These are phyloP conservation scores for Prionailurus viverrinus DNA, from an alignment of 2,113 vertebrate genomes.

Conservation along the genomic window DNA sequence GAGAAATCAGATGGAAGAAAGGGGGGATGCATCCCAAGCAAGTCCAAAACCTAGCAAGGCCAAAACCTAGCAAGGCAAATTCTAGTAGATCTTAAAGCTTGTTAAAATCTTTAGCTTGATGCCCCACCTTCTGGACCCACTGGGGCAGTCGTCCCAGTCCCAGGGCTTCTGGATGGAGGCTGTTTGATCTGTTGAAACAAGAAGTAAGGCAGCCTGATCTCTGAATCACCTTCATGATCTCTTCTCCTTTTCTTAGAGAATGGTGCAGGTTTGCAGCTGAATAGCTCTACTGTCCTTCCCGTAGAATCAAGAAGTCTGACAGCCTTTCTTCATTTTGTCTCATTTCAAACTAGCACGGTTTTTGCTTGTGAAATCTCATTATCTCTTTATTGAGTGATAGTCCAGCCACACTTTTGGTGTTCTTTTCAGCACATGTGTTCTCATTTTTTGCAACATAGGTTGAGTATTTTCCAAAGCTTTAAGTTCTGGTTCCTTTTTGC, in stretches of 20 bases:
- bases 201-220: not conserved
- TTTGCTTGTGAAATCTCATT: not conserved
- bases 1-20: constrained; percentile 9
- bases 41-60: not conserved
- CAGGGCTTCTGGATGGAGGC: not conserved
- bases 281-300: not conserved
- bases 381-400: not conserved
- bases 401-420: not conserved
- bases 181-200: not conserved
- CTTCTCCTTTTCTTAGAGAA: not conserved
- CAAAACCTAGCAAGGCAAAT: not conserved
- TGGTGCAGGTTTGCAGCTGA: not conserved
- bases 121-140: not conserved
- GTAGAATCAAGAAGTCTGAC: not conserved
- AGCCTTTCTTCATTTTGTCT: not conserved
- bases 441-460: not conserved
- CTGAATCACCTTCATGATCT: not conserved
- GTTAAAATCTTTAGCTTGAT: not conserved
- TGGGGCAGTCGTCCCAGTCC: not conserved
- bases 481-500: not conserved
- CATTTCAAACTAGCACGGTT: not conserved
- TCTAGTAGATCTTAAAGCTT: not conserved
- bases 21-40: not conserved
- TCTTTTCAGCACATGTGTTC: not conserved
- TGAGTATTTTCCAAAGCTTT: not conserved